Evolutionary conservation across 2,797 vertebrate species (phyloP).

Genomic region (Eulemur albifrons): DNA sequence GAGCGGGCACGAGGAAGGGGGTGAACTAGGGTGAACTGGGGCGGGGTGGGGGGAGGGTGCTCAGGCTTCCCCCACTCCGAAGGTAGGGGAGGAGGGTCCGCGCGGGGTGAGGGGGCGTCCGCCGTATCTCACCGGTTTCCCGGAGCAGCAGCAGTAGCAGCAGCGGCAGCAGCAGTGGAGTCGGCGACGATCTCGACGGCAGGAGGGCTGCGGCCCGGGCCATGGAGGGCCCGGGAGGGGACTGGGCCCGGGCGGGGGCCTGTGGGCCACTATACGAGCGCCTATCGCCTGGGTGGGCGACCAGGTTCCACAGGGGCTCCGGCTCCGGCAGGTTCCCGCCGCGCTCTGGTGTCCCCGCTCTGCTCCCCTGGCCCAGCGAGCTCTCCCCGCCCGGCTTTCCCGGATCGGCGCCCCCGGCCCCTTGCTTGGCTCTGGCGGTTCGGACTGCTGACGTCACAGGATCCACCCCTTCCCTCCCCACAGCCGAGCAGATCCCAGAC

Average conservation of each 20-base stretch:
- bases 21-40: not conserved
- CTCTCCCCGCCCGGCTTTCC: not conserved
- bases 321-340: not conserved
- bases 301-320: slow-evolving; percentile 22
- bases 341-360: not conserved
- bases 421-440: slow-evolving; percentile 36
- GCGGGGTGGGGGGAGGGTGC: not conserved
- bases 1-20: not conserved
- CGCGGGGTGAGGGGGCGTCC: not conserved
- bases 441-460: slow-evolving; percentile 67
- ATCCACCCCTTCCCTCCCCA: slow-evolving; percentile 30
- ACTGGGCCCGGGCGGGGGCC: slow-evolving; percentile 52
- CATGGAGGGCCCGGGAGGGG: slow-evolving; percentile 68
- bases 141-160: slow-evolving; percentile 55
- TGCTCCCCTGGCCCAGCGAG: not conserved
- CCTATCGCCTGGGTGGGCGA: slow-evolving; percentile 1
- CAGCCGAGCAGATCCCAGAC: not conserved
- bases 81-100: slow-evolving; percentile 38
- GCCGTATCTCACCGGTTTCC: slow-evolving; percentile 63
- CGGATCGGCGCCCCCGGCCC: slow-evolving; percentile 44
- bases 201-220: slow-evolving; percentile 70
- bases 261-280: slow-evolving; percentile 34
- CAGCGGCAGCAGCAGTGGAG: slow-evolving; percentile 44
- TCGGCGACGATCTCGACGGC: slow-evolving; percentile 60
- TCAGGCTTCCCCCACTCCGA: not conserved